Percentiles rank a stretch among this genome's conserved stretches.
phyloP scores from a whole-genome alignment of 2,113 vertebrate genomes.

The Equus quagga region DNA sequence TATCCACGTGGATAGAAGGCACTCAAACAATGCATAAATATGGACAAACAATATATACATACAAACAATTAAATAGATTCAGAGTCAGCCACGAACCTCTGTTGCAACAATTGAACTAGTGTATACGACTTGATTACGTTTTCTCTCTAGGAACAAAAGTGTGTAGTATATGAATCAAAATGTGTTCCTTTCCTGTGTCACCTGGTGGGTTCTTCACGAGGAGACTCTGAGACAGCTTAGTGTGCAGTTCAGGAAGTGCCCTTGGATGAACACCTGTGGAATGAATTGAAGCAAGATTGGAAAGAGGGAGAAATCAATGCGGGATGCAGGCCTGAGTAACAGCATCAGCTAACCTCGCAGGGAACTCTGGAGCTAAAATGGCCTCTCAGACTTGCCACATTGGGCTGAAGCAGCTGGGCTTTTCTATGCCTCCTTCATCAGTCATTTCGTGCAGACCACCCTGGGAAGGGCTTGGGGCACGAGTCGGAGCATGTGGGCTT shows the following conservation, averaged over 20 bases:
- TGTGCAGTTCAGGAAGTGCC: background rate
- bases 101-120: slow-evolving; percentile 5
- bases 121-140: background rate
- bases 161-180: background rate
- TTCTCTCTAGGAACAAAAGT: background rate
- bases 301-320: background rate
- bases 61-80: slow-evolving; percentile 16
- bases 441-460: background rate
- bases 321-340: background rate
- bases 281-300: background rate
- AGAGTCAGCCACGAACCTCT: background rate
- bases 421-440: background rate
- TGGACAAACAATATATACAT: background rate
- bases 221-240: background rate
- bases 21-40: background rate
- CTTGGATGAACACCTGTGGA: background rate
- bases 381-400: background rate
- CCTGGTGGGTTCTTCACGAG: background rate
- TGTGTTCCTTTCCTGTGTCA: background rate
- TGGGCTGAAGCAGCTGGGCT: background rate
- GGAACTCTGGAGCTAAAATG: background rate
- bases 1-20: background rate
- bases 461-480: background rate
- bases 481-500: background rate
- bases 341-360: background rate